Percentiles rank a stretch among this genome's conserved stretches.
phyloP scores from a whole-genome alignment of 1,140 invertebrate genomes.

The Drosophila simulans region DNA sequence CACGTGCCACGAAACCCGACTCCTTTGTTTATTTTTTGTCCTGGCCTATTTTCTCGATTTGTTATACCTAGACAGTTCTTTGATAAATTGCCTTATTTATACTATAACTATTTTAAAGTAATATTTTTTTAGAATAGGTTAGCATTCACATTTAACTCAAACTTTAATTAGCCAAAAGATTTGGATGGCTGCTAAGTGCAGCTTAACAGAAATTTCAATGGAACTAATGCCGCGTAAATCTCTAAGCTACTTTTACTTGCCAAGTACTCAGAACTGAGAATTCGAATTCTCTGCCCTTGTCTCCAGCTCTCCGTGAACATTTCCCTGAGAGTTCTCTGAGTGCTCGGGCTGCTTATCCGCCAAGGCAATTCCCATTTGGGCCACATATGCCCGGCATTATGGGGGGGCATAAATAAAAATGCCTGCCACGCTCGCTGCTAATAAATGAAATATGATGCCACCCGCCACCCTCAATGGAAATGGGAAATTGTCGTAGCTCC shows the following conservation, averaged over 20 bases:
- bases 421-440: conserved; percentile 69
- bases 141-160: not conserved
- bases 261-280: conserved; percentile 51
- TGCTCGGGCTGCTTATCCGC: conserved; percentile 43
- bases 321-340: conserved; percentile 8
- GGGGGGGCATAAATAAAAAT: conserved; percentile 73
- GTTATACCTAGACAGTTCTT: not conserved
- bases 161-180: conserved; percentile 44
- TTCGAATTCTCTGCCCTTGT: not conserved
- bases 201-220: conserved; percentile 53
- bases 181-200: conserved; percentile 30
- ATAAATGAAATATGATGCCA: conserved; percentile 84
- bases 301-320: not conserved
- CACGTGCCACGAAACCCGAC: conserved; percentile 59
- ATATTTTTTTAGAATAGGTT: too few species aligned
- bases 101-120: not conserved
- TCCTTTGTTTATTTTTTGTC: conserved; percentile 15
- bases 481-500: conserved; percentile 70
- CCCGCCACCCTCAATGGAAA: not conserved
- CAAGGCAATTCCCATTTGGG: conserved; percentile 79
- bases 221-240: conserved; percentile 71
- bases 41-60: not conserved
- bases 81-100: conserved; percentile 15
- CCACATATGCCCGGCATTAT: conserved; percentile 82
- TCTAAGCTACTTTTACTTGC: conserved; percentile 76